Percentiles rank a stretch among this genome's conserved stretches.
These are phyloP conservation scores for Luperina testacea DNA, from an alignment of 2,888 invertebrate genomes.

Conservation along the genomic window DNA sequence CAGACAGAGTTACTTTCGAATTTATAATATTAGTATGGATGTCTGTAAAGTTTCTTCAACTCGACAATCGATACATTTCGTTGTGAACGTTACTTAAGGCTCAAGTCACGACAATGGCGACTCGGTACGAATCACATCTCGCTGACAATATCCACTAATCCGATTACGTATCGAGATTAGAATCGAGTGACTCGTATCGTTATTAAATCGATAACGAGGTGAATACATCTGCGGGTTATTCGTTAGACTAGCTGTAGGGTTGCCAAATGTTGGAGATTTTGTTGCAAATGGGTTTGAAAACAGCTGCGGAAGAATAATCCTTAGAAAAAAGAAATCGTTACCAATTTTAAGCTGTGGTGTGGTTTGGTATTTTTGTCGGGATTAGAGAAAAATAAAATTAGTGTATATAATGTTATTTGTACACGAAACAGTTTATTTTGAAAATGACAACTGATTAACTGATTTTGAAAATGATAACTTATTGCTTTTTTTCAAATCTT, in stretches of 20 bases:
- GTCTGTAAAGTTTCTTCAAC: conserved; percentile 30
- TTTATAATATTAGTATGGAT: background rate
- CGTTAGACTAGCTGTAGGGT: conserved; percentile 53
- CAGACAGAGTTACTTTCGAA: too few species aligned
- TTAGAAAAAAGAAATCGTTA: background rate
- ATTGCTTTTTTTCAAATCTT: conserved; percentile 23
- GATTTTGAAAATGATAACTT: conserved; percentile 6
- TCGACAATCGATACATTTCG: conserved; percentile 32
- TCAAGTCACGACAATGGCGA: conserved; percentile 62
- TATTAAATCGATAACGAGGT: conserved; percentile 70
- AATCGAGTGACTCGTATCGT: conserved; percentile 64
- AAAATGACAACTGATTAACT: conserved; percentile 16
- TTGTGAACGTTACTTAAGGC: conserved; percentile 51
- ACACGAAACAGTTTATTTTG: conserved; percentile 7
- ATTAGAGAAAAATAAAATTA: background rate
- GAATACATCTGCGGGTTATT: conserved; percentile 50
- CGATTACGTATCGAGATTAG: conserved; percentile 68
- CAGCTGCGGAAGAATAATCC: background rate
- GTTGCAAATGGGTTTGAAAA: conserved; percentile 10
- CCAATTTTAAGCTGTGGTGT: background rate
- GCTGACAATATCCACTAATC: conserved; percentile 70
- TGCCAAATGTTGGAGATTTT: conserved; percentile 31
- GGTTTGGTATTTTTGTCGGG: background rate
- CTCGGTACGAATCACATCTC: conserved; percentile 64
- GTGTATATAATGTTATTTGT: conserved; percentile 5